These are phyloP conservation scores for Morpho helenor DNA, from an alignment of 2,888 invertebrate species.

Conservation along the genomic window DNA sequence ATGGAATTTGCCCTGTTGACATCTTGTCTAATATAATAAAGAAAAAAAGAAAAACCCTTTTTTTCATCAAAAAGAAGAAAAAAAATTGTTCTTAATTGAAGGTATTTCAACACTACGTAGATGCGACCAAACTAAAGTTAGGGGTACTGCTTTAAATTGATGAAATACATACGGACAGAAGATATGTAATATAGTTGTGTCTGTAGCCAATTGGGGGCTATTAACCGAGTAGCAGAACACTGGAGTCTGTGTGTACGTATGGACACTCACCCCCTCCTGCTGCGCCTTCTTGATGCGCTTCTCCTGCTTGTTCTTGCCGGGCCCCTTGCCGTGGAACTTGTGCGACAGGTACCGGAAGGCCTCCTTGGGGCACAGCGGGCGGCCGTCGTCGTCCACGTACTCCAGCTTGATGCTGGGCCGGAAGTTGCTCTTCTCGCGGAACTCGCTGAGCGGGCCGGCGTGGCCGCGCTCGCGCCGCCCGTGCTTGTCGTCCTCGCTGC, in stretches of 20 bases:
- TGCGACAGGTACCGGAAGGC: constrained; percentile 98
- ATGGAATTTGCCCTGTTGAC: too few species aligned
- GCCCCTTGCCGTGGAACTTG: constrained; percentile 99
- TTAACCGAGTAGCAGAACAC: too few species aligned
- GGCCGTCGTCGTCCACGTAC: constrained; percentile 98
- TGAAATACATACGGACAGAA: too few species aligned
- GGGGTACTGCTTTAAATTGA: too few species aligned
- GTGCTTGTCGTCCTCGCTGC: constrained; percentile 88
- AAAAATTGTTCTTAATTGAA: too few species aligned
- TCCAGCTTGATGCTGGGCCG: constrained; percentile 97
- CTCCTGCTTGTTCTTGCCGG: constrained; percentile 98
- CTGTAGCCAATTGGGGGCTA: too few species aligned
- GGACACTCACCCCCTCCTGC: constrained; percentile 88
- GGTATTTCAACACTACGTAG: too few species aligned
- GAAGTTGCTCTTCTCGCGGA: constrained; percentile 94
- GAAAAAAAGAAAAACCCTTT: too few species aligned
- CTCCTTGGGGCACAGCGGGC: constrained; percentile 95
- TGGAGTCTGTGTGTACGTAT: background rate
- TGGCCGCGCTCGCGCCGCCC: constrained; percentile 82
- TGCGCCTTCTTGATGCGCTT: constrained; percentile 96
- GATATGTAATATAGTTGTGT: too few species aligned
- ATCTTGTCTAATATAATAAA: too few species aligned
- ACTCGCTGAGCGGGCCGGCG: constrained; percentile 92
- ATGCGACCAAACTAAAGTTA: too few species aligned
- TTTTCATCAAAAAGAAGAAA: too few species aligned